Evolutionary conservation across 2,797 vertebrate genomes (phyloP).

Genomic region (Zalophus californianus): DNA sequence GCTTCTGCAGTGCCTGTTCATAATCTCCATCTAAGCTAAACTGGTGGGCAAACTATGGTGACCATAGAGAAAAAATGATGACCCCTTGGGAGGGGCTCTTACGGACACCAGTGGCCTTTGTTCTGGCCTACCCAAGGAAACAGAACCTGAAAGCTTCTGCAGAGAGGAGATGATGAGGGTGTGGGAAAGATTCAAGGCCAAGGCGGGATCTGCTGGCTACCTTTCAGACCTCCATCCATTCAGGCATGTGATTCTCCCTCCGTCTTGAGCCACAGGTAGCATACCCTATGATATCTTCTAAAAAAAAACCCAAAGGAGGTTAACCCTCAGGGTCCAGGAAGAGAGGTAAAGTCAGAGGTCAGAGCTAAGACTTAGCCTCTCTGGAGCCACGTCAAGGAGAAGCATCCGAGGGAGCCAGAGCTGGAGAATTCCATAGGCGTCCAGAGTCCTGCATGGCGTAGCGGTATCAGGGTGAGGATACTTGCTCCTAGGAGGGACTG

Average conservation of each 20-base stretch:
- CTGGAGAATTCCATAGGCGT: background rate
- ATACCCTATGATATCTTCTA: background rate
- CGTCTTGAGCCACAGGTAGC: background rate
- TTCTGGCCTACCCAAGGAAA: background rate
- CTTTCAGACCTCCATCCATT: background rate
- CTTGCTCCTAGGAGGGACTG: background rate
- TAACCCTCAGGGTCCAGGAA: background rate
- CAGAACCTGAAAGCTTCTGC: background rate
- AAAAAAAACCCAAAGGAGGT: conserved; percentile 8
- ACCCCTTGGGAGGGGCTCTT: background rate
- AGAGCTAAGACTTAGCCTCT: background rate
- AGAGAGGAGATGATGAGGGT: background rate
- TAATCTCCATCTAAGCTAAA: background rate
- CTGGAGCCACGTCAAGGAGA: background rate
- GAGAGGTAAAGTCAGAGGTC: conserved; percentile 2
- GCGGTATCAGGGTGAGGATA: too few relatives aligned
- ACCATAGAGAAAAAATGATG: background rate
- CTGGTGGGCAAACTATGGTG: background rate
- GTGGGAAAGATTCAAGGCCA: background rate
- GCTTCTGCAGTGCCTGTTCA: background rate
- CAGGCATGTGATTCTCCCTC: background rate
- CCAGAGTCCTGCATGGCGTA: background rate
- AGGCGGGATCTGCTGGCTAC: background rate
- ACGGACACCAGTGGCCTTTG: background rate
- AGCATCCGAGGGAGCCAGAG: background rate